Evolutionary conservation across 1,140 invertebrate genomes (phyloP).

Genomic region (Radopholus similis): DNA sequence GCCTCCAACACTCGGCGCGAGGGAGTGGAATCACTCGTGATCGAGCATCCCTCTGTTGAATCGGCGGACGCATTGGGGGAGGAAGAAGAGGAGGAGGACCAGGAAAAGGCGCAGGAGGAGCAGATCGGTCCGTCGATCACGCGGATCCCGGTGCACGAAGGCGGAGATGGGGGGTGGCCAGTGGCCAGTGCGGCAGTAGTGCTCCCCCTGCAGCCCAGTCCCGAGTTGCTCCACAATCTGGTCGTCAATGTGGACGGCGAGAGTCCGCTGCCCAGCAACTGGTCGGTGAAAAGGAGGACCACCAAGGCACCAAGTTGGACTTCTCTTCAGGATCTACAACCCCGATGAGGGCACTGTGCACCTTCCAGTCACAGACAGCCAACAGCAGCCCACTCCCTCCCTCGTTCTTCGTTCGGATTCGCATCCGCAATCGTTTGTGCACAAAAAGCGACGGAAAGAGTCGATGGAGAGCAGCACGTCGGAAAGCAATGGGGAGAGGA

Average conservation of each 20-base stretch:
- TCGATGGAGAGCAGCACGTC: too few relatives aligned
- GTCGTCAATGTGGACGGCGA: conserved; percentile 13
- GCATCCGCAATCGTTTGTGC: too few relatives aligned
- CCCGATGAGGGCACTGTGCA: too few relatives aligned
- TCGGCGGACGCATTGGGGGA: too few relatives aligned
- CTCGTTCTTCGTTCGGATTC: too few relatives aligned
- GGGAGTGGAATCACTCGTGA: neutral
- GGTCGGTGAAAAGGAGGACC: too few relatives aligned
- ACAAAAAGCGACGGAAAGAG: too few relatives aligned
- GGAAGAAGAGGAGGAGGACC: neutral
- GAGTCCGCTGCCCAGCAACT: neutral
- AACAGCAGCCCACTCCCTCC: too few relatives aligned
- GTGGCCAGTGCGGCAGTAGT: neutral
- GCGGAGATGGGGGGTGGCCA: neutral
- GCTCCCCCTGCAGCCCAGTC: neutral
- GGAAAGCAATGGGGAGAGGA: too few relatives aligned
- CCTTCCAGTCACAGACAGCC: too few relatives aligned
- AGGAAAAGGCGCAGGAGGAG: neutral
- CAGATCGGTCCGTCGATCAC: conserved; percentile 9
- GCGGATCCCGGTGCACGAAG: neutral
- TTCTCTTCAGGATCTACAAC: too few relatives aligned
- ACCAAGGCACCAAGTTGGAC: too few relatives aligned
- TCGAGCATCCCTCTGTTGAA: neutral
- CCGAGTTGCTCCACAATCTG: neutral
- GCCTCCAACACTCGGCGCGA: neutral